Evolutionary conservation across 2,888 invertebrate species (phyloP), one percentile per base, ranked within the genome.

Genomic region (Thymelicus acteon): DNA sequence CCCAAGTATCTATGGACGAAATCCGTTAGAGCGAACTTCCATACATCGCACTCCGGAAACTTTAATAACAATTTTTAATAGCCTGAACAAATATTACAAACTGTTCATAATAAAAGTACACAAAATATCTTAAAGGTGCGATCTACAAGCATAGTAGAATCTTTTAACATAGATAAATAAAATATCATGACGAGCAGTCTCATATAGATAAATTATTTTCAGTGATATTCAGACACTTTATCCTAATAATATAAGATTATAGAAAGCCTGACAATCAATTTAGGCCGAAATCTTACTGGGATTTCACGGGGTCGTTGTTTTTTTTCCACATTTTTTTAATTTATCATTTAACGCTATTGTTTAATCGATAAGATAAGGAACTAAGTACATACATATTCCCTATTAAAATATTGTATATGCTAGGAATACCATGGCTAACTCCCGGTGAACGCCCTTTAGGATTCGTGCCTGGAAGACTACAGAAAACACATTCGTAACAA

Each of bases 261-360:
- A 87, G 89, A 86, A 89, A 91, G 89, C 90, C 91, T 84, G 86
- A 70, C 87, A 88, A 87, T 80, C 82, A 76, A 67, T 68, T 54
- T 69, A 68, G 39, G 7, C 13, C 7, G n/a, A 48, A 47, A 39
- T 49, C 49, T 52, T 15, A 39, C 62, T 64, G 40, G 49, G 39
- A 19, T 48, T 54, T 52, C 64, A 52, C 52, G 52, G 52, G 39
- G 39, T 39, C 40, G 8, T 31, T 44, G 47, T 39, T 58, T 13
- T 39, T 39, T 19, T 31, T 57, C 12, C 7, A 13, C n/a, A 7
- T 58, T 13, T 40, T 40, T 7, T 8, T 3, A 40, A 7, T 40
- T 44, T 44, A 44, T 44, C 12, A 2, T 40, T 12, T 44, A 12
- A 12, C 10, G 44, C 4, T 31, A 31, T 12, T 12, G 8, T 44